These are phyloP conservation scores for Eurytoma californica DNA, from an alignment of 2,888 invertebrate species.

Conservation along the genomic window DNA sequence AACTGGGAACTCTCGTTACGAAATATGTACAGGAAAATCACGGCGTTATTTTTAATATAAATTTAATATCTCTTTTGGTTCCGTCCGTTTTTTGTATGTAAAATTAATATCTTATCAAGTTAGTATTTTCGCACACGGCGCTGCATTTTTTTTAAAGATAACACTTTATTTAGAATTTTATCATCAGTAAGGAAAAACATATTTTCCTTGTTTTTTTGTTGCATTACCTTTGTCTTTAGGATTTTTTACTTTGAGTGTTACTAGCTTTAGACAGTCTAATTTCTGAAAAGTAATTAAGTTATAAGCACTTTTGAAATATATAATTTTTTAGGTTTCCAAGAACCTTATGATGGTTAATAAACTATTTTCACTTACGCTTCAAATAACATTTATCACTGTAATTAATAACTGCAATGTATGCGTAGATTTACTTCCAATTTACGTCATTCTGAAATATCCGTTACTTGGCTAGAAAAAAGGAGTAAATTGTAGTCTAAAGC, in stretches of 20 bases:
- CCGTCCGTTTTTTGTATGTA: neutral
- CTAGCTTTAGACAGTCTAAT: too few relatives aligned
- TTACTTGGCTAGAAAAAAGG: too few relatives aligned
- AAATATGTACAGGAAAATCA: slow-evolving; percentile 11
- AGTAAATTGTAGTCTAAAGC: too few relatives aligned
- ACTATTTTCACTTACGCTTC: too few relatives aligned
- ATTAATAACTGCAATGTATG: too few relatives aligned
- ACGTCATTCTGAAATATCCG: too few relatives aligned
- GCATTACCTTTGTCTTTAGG: neutral
- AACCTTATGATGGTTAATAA: too few relatives aligned
- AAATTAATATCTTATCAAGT: slow-evolving; percentile 25
- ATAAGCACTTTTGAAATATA: too few relatives aligned
- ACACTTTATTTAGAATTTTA: slow-evolving; percentile 42
- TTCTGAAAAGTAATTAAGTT: too few relatives aligned
- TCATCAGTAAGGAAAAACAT: slow-evolving; percentile 37
- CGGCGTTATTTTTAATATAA: slow-evolving; percentile 25
- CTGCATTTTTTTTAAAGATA: slow-evolving; percentile 31
- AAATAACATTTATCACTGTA: too few relatives aligned
- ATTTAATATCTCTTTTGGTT: slow-evolving; percentile 17
- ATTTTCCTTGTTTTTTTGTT: slow-evolving; percentile 27
- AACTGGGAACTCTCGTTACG: slow-evolving; percentile 17
- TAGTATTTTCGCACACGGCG: neutral
- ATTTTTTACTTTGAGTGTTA: neutral
- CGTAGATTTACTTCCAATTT: too few relatives aligned
- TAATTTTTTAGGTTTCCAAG: too few relatives aligned